Evolutionary conservation across 2,113 vertebrate genomes (phyloP), one percentile per base, ranked within the genome.

Genomic region (Orcinus orca): DNA sequence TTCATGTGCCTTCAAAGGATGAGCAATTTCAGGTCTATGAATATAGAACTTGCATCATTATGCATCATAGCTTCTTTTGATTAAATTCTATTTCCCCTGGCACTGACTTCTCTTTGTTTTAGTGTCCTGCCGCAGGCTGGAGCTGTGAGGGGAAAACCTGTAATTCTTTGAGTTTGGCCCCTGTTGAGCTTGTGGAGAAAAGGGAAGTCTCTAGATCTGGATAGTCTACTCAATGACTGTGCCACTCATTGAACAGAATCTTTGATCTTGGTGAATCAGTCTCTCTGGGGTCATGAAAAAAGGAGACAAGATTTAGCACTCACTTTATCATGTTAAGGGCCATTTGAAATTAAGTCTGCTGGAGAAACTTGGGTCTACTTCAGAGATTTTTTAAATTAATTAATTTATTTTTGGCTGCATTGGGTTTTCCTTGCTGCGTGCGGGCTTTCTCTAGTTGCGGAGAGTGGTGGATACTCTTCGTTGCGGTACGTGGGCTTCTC

Each of bases 21-120:
- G 25, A 92, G 50, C 74, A 44, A 2, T 85, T 91, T 95, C 12
- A 36, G 77, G 33, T 58, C 60, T 29, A 6, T 53, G 50, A 96
- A 25, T 74, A 18, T 36, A 63, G 55, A 93, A 50, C 31, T 33
- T 92, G 31, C 18, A 47, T 93, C 29, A 44, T 62, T 89, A 29
- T 79, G 17, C 18, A 36, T 10, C 2, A 8, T 36, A 70, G 11
- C 13, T 88, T 41, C 18, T 93, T 81, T 70, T 83, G 53, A 87
- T 76, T 88, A 71, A 73, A 86, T 55, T 95, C 38, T 93, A 0
- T 97, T 97, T 93, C 20, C 38, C n/a, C 26, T 82, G 41, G 71
- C 76, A 53, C 38, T 60, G 38, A 50, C 58, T 58, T 92, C 12
- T 77, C 3, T 77, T 18, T 86, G 31, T 67, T 93, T 93, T 17